These are phyloP conservation scores for Hypolimnas misippus DNA, from an alignment of 2,888 invertebrate genomes.

Conservation along the genomic window DNA sequence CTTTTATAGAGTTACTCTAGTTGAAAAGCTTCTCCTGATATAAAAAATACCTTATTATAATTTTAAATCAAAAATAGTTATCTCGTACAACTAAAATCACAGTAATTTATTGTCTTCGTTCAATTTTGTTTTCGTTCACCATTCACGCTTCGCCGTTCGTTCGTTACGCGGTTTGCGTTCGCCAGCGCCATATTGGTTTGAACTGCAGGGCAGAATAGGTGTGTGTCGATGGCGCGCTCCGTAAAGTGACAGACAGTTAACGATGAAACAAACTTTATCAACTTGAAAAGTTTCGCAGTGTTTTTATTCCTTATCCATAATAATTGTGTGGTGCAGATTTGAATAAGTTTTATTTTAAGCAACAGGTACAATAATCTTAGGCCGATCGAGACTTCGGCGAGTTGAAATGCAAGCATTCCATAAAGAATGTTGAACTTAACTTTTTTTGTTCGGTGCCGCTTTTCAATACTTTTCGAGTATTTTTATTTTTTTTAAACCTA, in stretches of 20 bases:
- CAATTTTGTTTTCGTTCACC: conserved; percentile 24
- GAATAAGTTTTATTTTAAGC: conserved; percentile 35
- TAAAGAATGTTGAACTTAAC: conserved; percentile 79
- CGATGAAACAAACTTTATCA: conserved; percentile 69
- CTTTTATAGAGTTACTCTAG: too few species aligned
- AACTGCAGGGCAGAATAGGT: conserved; percentile 55
- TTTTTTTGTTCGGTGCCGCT: conserved; percentile 68
- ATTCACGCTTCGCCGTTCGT: conserved; percentile 10
- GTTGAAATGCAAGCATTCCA: conserved; percentile 81
- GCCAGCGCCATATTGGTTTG: conserved; percentile 71
- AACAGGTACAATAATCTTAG: conserved; percentile 39
- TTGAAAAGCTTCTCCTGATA: too few species aligned
- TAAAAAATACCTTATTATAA: too few species aligned
- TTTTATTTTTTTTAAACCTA: conserved; percentile 49
- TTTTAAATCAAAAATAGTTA: neutral
- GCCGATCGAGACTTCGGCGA: conserved; percentile 57
- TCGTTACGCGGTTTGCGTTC: conserved; percentile 33
- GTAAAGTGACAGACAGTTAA: conserved; percentile 70
- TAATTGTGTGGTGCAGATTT: conserved; percentile 58
- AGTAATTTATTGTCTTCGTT: neutral
- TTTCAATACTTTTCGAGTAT: conserved; percentile 73
- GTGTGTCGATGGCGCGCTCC: conserved; percentile 58
- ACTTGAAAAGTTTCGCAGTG: conserved; percentile 56
- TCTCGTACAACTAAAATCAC: neutral
- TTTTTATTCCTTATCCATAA: conserved; percentile 44